Conservation (phyloP, 2,113 vertebrate genomes). For the Eptesicus fuscus region DNA sequence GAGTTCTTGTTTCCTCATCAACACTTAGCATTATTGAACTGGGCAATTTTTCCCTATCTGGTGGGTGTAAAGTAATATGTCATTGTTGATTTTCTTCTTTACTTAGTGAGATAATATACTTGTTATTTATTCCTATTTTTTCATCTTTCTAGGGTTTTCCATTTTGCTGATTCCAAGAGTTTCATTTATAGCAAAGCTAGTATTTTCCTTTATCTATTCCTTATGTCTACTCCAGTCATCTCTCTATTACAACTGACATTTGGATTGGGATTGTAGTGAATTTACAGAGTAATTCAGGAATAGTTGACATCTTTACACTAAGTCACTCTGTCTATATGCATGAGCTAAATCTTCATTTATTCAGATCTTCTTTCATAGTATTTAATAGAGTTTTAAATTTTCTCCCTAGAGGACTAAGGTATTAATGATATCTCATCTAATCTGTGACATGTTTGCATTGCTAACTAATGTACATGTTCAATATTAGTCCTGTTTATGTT, state of each 20-base stretch:
- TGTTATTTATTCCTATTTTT: not conserved
- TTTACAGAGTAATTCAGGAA: conserved; percentile 16
- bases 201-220: not conserved
- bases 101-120: not conserved
- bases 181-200: not conserved
- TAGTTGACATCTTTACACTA: not conserved
- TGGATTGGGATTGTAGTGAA: not conserved
- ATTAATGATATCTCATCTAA: not conserved
- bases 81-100: not conserved
- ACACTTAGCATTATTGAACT: not conserved
- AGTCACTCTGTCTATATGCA: not conserved
- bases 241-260: not conserved
- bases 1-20: not conserved
- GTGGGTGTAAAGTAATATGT: not conserved
- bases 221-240: not conserved
- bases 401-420: not conserved
- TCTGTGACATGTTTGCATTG: not conserved
- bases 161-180: not conserved
- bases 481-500: not conserved
- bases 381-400: conserved; percentile 11
- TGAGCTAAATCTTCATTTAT: not conserved
- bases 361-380: not conserved
- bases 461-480: not conserved
- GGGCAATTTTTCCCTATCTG: not conserved
- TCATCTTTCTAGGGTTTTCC: conserved; percentile 9